Conservation (phyloP, 2,888 invertebrate species). For the Hoplodrina blanda region DNA sequence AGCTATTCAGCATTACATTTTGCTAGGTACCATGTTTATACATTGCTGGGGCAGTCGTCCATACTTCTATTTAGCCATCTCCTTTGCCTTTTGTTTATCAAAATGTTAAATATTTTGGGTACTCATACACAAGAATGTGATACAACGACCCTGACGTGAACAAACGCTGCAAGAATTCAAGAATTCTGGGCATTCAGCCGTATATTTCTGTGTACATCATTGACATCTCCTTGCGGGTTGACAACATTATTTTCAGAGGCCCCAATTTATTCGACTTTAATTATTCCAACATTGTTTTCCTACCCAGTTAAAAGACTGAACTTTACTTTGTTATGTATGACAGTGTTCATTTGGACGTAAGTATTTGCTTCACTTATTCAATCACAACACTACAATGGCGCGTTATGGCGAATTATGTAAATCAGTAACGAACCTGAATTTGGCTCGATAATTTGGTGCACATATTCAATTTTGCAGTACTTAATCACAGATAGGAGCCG, state of each 20-base stretch:
- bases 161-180: conserved; percentile 52
- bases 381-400: neutral
- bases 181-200: conserved; percentile 56
- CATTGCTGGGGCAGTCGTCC: too few species aligned
- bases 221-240: conserved; percentile 57
- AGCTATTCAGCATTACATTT: too few species aligned
- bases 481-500: conserved; percentile 24
- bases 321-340: conserved; percentile 9
- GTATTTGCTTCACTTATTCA: conserved; percentile 11
- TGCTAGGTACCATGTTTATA: too few species aligned
- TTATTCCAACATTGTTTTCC: conserved; percentile 26
- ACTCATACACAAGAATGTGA: conserved; percentile 32
- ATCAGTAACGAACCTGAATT: neutral
- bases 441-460: neutral
- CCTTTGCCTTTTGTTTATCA: conserved; percentile 41
- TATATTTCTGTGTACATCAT: conserved; percentile 62
- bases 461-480: conserved; percentile 12
- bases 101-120: conserved; percentile 37
- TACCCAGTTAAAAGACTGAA: conserved; percentile 17
- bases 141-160: conserved; percentile 45
- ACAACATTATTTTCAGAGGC: conserved; percentile 45
- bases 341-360: conserved; percentile 1
- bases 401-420: neutral
- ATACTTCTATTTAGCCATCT: too few species aligned
- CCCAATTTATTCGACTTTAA: conserved; percentile 27